phyloP scores from a whole-genome alignment of 2,888 invertebrate genomes.

The Aspidiotus destructor region DNA sequence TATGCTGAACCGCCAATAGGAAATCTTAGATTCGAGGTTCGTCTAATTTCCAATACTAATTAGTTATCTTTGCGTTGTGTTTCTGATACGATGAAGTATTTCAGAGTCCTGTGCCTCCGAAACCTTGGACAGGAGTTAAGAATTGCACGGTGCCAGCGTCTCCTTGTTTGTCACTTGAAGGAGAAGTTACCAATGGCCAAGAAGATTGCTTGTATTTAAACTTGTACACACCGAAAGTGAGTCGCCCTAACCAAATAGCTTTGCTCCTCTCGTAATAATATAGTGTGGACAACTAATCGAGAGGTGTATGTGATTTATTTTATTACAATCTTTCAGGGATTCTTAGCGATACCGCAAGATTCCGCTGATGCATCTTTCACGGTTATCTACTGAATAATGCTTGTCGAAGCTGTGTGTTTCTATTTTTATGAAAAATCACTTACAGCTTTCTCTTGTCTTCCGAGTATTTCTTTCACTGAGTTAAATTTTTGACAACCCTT shows the following conservation, averaged over 20 bases:
- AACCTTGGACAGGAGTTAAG: background rate
- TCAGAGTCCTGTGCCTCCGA: background rate
- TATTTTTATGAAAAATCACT: too few species aligned
- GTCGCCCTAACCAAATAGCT: background rate
- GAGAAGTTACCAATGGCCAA: slow-evolving; percentile 40
- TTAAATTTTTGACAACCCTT: too few species aligned
- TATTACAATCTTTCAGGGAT: too few species aligned
- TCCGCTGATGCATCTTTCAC: too few species aligned
- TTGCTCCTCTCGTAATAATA: background rate
- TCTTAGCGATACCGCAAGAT: too few species aligned
- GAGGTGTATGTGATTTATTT: background rate
- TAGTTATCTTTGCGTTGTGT: background rate
- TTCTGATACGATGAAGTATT: background rate
- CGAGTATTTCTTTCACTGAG: background rate
- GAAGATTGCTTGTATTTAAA: slow-evolving; percentile 50
- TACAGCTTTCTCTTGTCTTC: too few species aligned
- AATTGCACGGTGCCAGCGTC: background rate
- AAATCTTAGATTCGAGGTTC: slow-evolving; percentile 43
- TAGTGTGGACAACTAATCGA: too few species aligned
- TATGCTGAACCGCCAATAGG: slow-evolving; percentile 43
- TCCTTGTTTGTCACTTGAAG: background rate
- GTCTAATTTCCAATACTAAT: background rate
- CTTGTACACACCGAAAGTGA: slow-evolving; percentile 43
- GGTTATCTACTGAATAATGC: too few species aligned
- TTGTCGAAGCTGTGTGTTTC: too few species aligned